These are phyloP conservation scores for Crypturellus tataupa DNA, from an alignment of 2,797 vertebrate species.

Conservation along the genomic window DNA sequence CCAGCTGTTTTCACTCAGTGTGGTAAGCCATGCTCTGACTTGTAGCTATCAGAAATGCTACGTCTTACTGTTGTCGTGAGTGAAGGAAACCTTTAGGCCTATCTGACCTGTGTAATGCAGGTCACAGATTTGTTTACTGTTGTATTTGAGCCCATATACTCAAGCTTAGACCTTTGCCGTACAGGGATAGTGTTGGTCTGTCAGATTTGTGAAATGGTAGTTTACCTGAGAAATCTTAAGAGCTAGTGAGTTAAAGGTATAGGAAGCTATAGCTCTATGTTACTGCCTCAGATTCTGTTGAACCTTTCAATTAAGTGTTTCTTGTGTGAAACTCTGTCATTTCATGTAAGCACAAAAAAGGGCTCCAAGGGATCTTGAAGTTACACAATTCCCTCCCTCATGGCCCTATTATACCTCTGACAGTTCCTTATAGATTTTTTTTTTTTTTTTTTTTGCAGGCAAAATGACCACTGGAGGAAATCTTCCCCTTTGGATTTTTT, in stretches of 20 bases:
- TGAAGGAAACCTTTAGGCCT: conserved; percentile 41
- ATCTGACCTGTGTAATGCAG: neutral
- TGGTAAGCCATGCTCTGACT: conserved; percentile 20
- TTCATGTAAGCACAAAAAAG: neutral
- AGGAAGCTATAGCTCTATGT: conserved; percentile 34
- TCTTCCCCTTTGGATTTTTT: neutral
- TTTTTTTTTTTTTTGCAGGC: neutral
- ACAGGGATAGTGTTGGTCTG: neutral
- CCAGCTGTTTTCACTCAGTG: neutral
- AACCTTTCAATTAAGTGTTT: neutral
- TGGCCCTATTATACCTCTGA: neutral
- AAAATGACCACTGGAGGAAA: neutral
- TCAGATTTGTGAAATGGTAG: conserved; percentile 16
- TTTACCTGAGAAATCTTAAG: neutral
- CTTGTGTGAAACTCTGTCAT: conserved; percentile 12
- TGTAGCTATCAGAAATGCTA: conserved; percentile 1
- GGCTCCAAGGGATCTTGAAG: conserved; percentile 26
- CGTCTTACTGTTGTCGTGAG: conserved; percentile 10
- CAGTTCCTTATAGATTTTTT: neutral
- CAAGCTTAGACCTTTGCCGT: conserved; percentile 15
- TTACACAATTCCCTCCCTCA: conserved; percentile 3
- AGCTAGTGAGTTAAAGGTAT: conserved; percentile 4
- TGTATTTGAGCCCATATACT: neutral
- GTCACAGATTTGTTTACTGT: conserved; percentile 28
- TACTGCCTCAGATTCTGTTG: conserved; percentile 19